phyloP scores from a whole-genome alignment of 2,113 vertebrate genomes.

The Mormoops blainvillei region DNA sequence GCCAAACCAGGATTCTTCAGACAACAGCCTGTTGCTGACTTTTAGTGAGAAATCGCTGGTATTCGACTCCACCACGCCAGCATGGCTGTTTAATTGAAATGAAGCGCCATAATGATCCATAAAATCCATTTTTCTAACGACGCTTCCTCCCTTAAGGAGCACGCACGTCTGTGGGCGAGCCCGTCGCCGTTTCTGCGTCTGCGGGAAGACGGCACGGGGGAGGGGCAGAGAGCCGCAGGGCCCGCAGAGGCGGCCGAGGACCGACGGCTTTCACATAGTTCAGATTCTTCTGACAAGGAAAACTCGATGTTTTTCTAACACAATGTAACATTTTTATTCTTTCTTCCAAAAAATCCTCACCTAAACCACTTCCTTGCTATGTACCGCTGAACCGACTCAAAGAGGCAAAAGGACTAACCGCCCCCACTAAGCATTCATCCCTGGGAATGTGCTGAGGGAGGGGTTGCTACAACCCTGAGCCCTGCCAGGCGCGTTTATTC shows the following conservation, averaged over 20 bases:
- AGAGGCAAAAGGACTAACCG: rapidly evolving
- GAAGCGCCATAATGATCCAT: neutral
- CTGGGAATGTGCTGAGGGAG: rapidly evolving
- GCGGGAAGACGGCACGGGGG: neutral
- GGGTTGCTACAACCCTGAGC: rapidly evolving
- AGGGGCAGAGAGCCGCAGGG: neutral
- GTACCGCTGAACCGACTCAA: rapidly evolving
- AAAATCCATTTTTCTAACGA: neutral
- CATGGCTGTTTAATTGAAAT: neutral
- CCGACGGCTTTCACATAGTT: neutral
- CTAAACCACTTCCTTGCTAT: neutral
- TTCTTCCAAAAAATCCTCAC: neutral
- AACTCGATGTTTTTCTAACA: neutral
- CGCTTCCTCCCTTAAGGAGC: too few relatives aligned
- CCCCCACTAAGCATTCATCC: rapidly evolving
- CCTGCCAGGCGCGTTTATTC: too few relatives aligned
- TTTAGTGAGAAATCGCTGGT: neutral
- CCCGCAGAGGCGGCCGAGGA: rapidly evolving
- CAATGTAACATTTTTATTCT: neutral
- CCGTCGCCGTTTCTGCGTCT: neutral
- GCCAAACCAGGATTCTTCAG: neutral
- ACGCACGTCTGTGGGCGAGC: rapidly evolving
- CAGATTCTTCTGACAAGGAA: neutral
- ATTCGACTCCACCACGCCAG: neutral
- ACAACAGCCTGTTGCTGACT: neutral